phyloP scores from a whole-genome alignment of 2,113 vertebrate genomes.

The Neogobius melanostomus region DNA sequence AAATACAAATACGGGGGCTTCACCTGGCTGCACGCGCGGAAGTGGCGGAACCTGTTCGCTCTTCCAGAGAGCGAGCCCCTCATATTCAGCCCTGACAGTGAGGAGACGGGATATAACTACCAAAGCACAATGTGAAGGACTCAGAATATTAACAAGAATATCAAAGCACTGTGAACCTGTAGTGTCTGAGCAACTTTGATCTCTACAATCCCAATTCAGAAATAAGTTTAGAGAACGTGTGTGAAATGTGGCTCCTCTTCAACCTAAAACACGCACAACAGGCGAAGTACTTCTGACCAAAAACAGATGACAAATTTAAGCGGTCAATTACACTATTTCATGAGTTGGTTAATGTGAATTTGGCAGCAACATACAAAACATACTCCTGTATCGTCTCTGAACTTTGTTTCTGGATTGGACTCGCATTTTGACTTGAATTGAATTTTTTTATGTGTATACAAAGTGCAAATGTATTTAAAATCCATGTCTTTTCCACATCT shows the following conservation, averaged over 20 bases:
- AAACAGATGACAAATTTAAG: too few species aligned
- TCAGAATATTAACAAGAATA: background rate
- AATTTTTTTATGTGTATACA: too few species aligned
- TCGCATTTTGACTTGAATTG: too few species aligned
- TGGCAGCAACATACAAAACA: too few species aligned
- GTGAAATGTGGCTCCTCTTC: background rate
- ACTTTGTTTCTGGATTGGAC: too few species aligned
- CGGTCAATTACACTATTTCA: too few species aligned
- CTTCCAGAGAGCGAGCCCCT: conserved; percentile 60
- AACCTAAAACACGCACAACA: too few species aligned
- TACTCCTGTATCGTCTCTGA: too few species aligned
- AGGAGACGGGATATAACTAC: conserved; percentile 42
- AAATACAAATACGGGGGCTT: conserved; percentile 1
- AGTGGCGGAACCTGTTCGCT: conserved; percentile 23
- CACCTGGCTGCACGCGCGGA: conserved; percentile 5
- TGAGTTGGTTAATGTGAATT: too few species aligned
- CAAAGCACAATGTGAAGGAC: conserved; percentile 57
- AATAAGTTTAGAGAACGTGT: background rate
- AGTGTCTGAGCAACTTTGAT: background rate
- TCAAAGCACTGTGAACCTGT: conserved; percentile 22
- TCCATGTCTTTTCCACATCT: too few species aligned
- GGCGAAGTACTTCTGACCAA: too few species aligned
- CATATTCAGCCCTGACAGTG: conserved; percentile 31
- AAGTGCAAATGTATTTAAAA: too few species aligned
- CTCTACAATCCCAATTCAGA: background rate